These are phyloP conservation scores for Hoplodrina ambigua DNA, from an alignment of 2,888 invertebrate species.

Conservation along the genomic window DNA sequence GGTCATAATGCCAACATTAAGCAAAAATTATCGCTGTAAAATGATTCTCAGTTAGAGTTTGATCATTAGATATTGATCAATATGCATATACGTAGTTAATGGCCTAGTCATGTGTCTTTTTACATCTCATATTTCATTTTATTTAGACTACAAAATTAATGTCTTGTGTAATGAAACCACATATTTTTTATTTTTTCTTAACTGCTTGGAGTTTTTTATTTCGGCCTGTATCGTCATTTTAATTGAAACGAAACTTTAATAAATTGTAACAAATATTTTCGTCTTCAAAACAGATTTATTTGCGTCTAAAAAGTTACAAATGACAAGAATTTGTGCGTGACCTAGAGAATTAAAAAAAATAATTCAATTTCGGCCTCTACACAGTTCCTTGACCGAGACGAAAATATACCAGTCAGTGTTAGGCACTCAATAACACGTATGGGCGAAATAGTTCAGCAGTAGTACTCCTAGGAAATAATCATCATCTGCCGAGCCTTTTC, in stretches of 20 bases:
- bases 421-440: slow-evolving; percentile 2
- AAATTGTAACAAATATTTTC: slow-evolving; percentile 36
- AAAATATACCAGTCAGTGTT: slow-evolving; percentile 61
- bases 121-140: too few relatives aligned
- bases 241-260: slow-evolving; percentile 29
- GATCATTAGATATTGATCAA: too few relatives aligned
- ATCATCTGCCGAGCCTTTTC: too few relatives aligned
- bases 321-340: slow-evolving; percentile 62
- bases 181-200: background rate
- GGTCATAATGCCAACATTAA: too few relatives aligned
- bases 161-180: too few relatives aligned
- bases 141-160: too few relatives aligned
- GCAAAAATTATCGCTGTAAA: too few relatives aligned
- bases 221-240: background rate
- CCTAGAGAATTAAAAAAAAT: slow-evolving; percentile 72
- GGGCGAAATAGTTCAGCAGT: slow-evolving; percentile 13
- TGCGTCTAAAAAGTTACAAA: slow-evolving; percentile 28
- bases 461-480: too few relatives aligned
- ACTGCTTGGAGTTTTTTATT: background rate
- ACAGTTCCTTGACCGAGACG: slow-evolving; percentile 78
- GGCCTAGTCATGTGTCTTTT: too few relatives aligned
- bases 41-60: too few relatives aligned
- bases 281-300: slow-evolving; percentile 27
- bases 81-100: too few relatives aligned
- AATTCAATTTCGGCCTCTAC: slow-evolving; percentile 57